A percentile compares a stretch with the other conserved stretches of the same genome.
Conservation (phyloP, 2,888 invertebrate species). For the Drosophila neotestacea region DNA sequence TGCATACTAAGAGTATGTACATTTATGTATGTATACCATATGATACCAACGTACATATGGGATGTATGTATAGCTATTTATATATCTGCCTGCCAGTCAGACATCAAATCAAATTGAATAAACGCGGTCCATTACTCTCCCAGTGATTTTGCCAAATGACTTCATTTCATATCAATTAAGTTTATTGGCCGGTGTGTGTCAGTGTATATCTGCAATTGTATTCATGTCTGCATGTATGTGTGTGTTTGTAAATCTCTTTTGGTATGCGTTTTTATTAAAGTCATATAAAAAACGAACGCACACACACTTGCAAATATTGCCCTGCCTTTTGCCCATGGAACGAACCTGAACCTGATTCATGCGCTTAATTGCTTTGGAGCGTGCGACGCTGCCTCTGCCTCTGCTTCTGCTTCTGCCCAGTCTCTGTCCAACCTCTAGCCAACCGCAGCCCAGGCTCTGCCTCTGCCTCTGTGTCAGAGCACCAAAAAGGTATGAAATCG, state of each 20-base stretch:
- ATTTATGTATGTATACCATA: not conserved
- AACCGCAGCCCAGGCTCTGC: not conserved
- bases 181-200: constrained; percentile 69
- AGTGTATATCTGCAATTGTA: constrained; percentile 11
- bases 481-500: constrained; percentile 73
- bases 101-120: constrained; percentile 80
- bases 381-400: constrained; percentile 59
- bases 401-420: constrained; percentile 29
- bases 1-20: constrained; percentile 38
- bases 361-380: constrained; percentile 83
- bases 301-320: constrained; percentile 41
- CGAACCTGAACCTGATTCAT: constrained; percentile 80
- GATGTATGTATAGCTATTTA: constrained; percentile 3
- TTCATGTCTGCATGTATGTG: constrained; percentile 12
- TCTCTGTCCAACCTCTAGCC: constrained; percentile 7
- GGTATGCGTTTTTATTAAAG: constrained; percentile 54
- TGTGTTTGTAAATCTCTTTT: constrained; percentile 22
- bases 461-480: constrained; percentile 28
- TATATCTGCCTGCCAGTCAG: constrained; percentile 55
- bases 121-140: constrained; percentile 70
- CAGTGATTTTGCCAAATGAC: constrained; percentile 83
- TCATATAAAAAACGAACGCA: constrained; percentile 45
- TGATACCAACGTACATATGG: not conserved
- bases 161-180: constrained; percentile 85
- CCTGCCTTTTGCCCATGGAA: constrained; percentile 65